phyloP scores from a whole-genome alignment of 2,888 invertebrate genomes.

The Trypoxylon attenuatum region DNA sequence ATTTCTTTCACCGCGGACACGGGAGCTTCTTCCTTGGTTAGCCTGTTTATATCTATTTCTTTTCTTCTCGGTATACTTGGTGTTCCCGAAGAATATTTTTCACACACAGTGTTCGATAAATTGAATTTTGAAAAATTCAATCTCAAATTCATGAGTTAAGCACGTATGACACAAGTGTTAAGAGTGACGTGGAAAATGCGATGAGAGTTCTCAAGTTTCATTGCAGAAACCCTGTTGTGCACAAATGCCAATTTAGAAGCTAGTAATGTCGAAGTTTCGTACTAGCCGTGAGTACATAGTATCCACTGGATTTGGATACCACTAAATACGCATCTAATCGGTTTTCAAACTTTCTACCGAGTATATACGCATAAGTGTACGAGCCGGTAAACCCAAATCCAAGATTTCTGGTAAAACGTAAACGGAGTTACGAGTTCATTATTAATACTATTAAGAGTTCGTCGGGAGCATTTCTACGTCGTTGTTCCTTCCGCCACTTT shows the following conservation, averaged over 20 bases:
- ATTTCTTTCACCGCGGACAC: constrained; percentile 57
- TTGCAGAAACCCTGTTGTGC: too few species aligned
- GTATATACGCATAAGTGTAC: constrained; percentile 13
- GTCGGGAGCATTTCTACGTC: too few species aligned
- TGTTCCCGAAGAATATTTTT: too few species aligned
- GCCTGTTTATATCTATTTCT: neutral
- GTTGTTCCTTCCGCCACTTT: too few species aligned
- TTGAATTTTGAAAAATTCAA: too few species aligned
- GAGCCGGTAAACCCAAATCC: constrained; percentile 38
- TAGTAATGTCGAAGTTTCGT: constrained; percentile 50
- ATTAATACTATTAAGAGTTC: neutral
- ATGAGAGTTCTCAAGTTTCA: too few species aligned
- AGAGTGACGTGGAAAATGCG: too few species aligned
- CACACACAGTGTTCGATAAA: too few species aligned
- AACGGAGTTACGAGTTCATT: neutral
- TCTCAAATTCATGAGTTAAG: too few species aligned
- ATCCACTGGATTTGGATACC: constrained; percentile 64
- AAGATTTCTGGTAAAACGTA: constrained; percentile 23
- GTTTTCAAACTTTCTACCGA: constrained; percentile 61
- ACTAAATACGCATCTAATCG: constrained; percentile 64
- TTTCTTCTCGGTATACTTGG: too few species aligned
- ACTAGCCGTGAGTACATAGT: constrained; percentile 43
- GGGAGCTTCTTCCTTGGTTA: constrained; percentile 1
- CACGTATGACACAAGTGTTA: too few species aligned
- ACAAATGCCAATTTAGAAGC: constrained; percentile 61